Base-by-base conservation (phyloP, 1,140 invertebrate genomes). In the Oncopodura yosiiana region DNA sequence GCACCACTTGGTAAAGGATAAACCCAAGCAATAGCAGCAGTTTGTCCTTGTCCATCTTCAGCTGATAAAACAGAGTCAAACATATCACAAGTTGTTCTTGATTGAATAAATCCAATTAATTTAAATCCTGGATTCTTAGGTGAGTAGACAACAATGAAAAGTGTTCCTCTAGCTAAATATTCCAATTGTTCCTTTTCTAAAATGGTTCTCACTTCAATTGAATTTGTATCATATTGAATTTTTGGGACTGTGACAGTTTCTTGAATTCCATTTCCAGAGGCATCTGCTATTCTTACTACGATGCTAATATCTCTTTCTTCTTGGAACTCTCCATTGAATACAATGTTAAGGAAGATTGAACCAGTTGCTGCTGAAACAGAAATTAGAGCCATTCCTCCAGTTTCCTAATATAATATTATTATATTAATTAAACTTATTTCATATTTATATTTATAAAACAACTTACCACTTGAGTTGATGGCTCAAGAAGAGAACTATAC, bases 311-410 rank as follows among this genome's bases (percentile, higher is more conserved):
- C 80, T 16, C 72, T 66, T 0, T 75, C 72, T 53, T 85, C 82
- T 43, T 80, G 75, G 49, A 90, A 87, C 0, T 90, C 71, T 0
- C 87, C 87, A 59, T 86, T 89, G 66, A 89, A 89, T 0, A 88
- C 76, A 0, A 91, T 68, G 0, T 83, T 83, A 1, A 91, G 67
- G 64, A 91, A 86, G 49, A 91, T 77, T 2, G 82, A 86, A 0
- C 86, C 84, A 0, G 82, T 78, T 0, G 84, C 78, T 0, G 81
- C 78, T 1, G 82, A 82, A 0, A 82, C 82, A 0, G 86, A 86
- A 0, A 93, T 81, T 14, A 90, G 82, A 3, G 86, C 87, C 1
- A 87, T 91, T 1, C 85, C 89, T 14, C 86, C 86, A 21, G 80
- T 77, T 2, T 84, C 83, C 11, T 62, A 49, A 18, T 48, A 19